Percentiles rank a stretch among this genome's conserved stretches.
These are phyloP conservation scores for Hipparchia sbordonii DNA, from an alignment of 2,888 invertebrate genomes.

Conservation along the genomic window DNA sequence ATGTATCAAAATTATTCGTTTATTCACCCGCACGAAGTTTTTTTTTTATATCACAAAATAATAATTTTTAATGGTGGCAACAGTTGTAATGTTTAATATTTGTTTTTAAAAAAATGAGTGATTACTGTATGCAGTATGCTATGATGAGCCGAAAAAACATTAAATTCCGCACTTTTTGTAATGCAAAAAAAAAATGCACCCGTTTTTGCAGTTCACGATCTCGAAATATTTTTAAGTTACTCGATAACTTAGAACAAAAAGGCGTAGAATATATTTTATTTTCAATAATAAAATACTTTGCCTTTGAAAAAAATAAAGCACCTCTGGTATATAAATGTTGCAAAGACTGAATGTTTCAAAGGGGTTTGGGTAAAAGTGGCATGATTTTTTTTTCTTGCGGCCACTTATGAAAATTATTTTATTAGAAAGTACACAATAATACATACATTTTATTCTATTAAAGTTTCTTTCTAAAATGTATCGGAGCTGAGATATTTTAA, in stretches of 20 bases:
- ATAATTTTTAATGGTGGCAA: constrained; percentile 4
- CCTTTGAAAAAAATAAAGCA: neutral
- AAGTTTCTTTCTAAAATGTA: no score
- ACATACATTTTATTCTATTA: no score
- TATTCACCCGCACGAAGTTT: constrained; percentile 35
- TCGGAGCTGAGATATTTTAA: no score
- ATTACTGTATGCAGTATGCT: neutral
- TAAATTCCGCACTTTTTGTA: neutral
- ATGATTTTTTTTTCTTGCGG: no score
- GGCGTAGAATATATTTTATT: no score
- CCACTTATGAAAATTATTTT: no score
- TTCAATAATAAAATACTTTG: no score
- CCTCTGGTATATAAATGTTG: neutral
- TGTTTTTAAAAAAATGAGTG: neutral
- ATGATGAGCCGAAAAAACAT: neutral
- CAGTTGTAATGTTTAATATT: constrained; percentile 3
- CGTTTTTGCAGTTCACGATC: neutral
- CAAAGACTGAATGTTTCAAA: neutral
- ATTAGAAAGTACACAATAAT: no score
- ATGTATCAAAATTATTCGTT: constrained; percentile 24
- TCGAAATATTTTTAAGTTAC: neutral
- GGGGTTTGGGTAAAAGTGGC: no score
- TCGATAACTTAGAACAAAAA: neutral
- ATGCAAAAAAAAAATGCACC: neutral
- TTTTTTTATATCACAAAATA: constrained; percentile 27